Base-by-base conservation (phyloP, 2,888 invertebrate genomes). In the Sarcophaga carnaria region DNA sequence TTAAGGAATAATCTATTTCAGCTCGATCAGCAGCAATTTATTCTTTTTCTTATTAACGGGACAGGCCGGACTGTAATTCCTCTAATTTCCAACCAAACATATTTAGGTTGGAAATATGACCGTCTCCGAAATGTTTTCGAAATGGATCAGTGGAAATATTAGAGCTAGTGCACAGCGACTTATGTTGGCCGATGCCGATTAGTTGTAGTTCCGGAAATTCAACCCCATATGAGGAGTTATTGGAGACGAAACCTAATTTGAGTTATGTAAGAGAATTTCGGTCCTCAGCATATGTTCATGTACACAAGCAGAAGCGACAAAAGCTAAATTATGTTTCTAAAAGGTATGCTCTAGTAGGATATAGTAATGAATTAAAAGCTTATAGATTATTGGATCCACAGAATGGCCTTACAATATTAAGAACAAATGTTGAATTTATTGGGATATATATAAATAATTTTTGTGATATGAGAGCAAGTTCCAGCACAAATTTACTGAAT, bases 151-250 rank as follows among this genome's bases (percentile, higher is more conserved):
- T 25, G 59, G 49, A 69, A 5, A 63, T 79, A 14, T 70, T 70
- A 47, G 49, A 79, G 14, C 27, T 70, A 11, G 17, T 62, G 5
- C 79, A 63, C 37, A 27, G 54, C 11, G 70, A 79, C 45, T 37
- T 79, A 47, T 79, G 79, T 20, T 60, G 78, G 14, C 78, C 70
- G 17, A 70, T 79, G 62, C 78, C n/a, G 17, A 17, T 70, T 20
- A 45, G 62, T 25, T 63, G 72, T 54, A 67, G 49, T 67, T 59
- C 22, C 54, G 10, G 25, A 22, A n/a, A 70, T 20, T 20, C 47
- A 3, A 70, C 70, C n/a, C 70, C 70, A 10, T 70, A 22, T 70
- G 70, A 70, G 25, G 5, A 45, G 20, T 49, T 10, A 17, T 70
- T 20, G 10, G 22, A 20, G 4, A 70, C 11, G 22, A 59, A 10